Evolutionary conservation across 2,888 invertebrate species (phyloP).

Genomic region (Cactoblastis cactorum): DNA sequence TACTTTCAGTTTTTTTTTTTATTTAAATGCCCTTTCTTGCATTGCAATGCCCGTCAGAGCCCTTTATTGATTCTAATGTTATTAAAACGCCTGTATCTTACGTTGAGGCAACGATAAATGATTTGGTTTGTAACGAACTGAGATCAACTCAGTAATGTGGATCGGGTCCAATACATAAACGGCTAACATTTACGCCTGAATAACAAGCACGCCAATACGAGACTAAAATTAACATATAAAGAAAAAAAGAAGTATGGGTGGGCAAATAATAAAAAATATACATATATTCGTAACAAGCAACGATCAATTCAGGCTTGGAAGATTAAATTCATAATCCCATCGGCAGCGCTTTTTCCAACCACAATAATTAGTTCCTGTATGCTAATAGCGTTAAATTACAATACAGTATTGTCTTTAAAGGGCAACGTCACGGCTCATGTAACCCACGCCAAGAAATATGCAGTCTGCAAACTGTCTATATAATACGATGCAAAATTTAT

Average conservation of each 20-base stretch:
- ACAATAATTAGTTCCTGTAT: slow-evolving; percentile 39
- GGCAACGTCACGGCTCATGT: slow-evolving; percentile 49
- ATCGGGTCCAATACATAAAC: too few species aligned
- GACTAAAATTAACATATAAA: background rate
- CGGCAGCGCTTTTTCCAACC: slow-evolving; percentile 25
- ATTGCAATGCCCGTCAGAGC: too few species aligned
- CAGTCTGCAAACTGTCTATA: slow-evolving; percentile 35
- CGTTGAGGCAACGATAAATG: too few species aligned
- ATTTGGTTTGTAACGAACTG: too few species aligned
- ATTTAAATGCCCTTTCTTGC: too few species aligned
- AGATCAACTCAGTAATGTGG: too few species aligned
- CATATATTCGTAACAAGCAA: background rate
- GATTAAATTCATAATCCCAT: slow-evolving; percentile 30
- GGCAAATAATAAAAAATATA: background rate
- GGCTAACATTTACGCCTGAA: background rate
- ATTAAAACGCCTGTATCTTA: too few species aligned
- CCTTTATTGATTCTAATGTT: too few species aligned
- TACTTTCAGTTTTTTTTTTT: too few species aligned
- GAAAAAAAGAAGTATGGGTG: background rate
- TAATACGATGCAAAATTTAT: slow-evolving; percentile 37
- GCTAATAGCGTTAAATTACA: slow-evolving; percentile 36
- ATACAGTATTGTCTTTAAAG: slow-evolving; percentile 43
- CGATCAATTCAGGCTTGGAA: background rate
- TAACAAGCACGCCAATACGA: too few species aligned
- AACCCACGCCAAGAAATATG: slow-evolving; percentile 39